These are phyloP conservation scores for Corythornis madagascariensis DNA, from an alignment of 2,113 vertebrate species.

Conservation along the genomic window DNA sequence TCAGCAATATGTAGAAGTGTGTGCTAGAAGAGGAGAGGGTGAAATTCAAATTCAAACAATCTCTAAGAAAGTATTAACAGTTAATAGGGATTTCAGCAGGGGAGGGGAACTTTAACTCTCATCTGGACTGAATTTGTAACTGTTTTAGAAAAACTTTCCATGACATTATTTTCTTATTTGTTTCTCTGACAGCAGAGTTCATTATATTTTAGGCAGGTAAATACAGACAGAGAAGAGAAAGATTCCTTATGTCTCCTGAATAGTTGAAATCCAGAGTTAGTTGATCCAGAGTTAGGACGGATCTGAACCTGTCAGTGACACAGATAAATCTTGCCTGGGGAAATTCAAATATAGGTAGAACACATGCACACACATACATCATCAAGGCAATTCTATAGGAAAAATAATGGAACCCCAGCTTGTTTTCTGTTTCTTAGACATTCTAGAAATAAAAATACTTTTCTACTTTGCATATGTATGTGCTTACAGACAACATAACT, in stretches of 20 bases:
- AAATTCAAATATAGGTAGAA: background rate
- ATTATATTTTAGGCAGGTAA: slow-evolving; percentile 19
- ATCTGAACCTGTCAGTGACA: background rate
- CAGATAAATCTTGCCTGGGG: background rate
- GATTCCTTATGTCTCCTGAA: background rate
- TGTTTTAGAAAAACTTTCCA: slow-evolving; percentile 9
- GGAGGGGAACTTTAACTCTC: background rate
- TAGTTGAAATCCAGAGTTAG: slow-evolving; percentile 5
- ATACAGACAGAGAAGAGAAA: background rate
- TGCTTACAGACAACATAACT: background rate
- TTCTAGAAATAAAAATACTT: background rate
- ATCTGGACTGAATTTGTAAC: background rate
- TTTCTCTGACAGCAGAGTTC: background rate
- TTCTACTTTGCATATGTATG: background rate
- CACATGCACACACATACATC: background rate
- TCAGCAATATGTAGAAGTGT: slow-evolving; percentile 32
- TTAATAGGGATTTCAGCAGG: slow-evolving; percentile 15
- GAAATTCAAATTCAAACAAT: slow-evolving; percentile 54
- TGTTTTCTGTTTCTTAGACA: background rate
- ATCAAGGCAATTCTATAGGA: background rate
- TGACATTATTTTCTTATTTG: slow-evolving; percentile 38
- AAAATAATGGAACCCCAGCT: background rate
- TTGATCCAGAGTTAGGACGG: background rate
- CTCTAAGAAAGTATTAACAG: slow-evolving; percentile 33
- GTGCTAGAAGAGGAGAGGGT: background rate